Base-by-base conservation (phyloP, 2,888 invertebrate genomes). In the Octodonta nipae region DNA sequence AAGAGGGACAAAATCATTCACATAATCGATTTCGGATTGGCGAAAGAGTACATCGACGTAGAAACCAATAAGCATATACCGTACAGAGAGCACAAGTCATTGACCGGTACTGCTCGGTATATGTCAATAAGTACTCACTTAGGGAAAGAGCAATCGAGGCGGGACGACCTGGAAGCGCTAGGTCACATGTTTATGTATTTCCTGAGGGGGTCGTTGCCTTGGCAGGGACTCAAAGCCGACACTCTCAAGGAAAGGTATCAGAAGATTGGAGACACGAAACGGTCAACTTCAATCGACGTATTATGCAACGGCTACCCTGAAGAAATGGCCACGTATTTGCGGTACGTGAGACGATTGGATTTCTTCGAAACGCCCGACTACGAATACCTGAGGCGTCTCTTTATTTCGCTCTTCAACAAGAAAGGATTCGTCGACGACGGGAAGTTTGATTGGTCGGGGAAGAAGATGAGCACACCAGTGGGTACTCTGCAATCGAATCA, bases 131-230 rank as follows among this genome's bases (percentile, higher is more conserved):
- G 98, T 67, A 98, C 98, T 64, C 98, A 98, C 75, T 81, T 99
- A 73, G 98, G 98, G 58, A 92, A 95, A 78, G 98, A 98, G 71
- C 98, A 98, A 78, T 95, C 93, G 60, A 78, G 96, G 63, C 45
- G 95, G 64, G 96, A 98, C 69, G 96, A 98, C 70, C 73, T 98
- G 64, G 98, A 98, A 70, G 98, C 98, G 44, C 74, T 98, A 58
- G 98, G 52, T 10, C 95, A 98, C 71, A 99, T 98, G 98, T 98
- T 99, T 73, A 96, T 98, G 96, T 98, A 98, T 74, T 98, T 98
- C 72, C 75, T 99, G 66, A 78, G 98, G 55, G 98, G 98, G 56
- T 93, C 92, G 65, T 75, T 98, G 66, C 98, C 98, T 51, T 96
- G 96, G 96, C 98, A 99, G 72, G 98, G 98, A 55, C 77, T 98